These are phyloP conservation scores for Platanista minor DNA, from an alignment of 2,113 vertebrate genomes.

Conservation along the genomic window DNA sequence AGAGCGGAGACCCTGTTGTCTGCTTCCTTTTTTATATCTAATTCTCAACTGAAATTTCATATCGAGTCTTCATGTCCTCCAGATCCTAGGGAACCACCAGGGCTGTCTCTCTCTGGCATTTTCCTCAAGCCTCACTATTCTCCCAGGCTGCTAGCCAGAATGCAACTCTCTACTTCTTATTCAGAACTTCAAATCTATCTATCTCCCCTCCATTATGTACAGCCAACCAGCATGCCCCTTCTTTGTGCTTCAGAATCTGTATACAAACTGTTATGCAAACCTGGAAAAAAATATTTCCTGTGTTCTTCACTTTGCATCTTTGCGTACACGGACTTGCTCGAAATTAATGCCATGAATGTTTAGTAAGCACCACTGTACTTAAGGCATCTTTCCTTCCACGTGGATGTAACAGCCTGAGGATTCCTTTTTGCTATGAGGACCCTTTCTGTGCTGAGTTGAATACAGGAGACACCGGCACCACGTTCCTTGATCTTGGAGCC, in stretches of 20 bases:
- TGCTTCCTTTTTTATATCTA: neutral
- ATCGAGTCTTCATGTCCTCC: neutral
- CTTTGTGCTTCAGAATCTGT: neutral
- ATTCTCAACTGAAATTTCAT: neutral
- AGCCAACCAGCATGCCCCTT: neutral
- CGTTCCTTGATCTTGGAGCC: neutral
- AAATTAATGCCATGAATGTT: too few relatives aligned
- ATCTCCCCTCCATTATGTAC: neutral
- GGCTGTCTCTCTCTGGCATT: neutral
- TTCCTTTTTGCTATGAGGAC: neutral
- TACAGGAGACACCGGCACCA: accelerated
- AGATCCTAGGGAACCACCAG: neutral
- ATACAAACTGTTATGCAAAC: neutral
- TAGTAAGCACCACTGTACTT: neutral
- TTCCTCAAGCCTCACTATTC: neutral
- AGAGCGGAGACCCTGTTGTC: neutral
- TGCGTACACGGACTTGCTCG: neutral
- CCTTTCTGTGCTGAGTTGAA: neutral
- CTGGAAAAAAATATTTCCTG: neutral
- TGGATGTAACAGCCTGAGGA: too few relatives aligned
- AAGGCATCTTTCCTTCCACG: neutral
- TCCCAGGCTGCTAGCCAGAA: too few relatives aligned
- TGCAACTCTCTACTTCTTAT: neutral
- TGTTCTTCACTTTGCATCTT: neutral
- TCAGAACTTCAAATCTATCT: neutral